Evolutionary conservation across 2,888 invertebrate genomes (phyloP).

Genomic region (Belgica antarctica): DNA sequence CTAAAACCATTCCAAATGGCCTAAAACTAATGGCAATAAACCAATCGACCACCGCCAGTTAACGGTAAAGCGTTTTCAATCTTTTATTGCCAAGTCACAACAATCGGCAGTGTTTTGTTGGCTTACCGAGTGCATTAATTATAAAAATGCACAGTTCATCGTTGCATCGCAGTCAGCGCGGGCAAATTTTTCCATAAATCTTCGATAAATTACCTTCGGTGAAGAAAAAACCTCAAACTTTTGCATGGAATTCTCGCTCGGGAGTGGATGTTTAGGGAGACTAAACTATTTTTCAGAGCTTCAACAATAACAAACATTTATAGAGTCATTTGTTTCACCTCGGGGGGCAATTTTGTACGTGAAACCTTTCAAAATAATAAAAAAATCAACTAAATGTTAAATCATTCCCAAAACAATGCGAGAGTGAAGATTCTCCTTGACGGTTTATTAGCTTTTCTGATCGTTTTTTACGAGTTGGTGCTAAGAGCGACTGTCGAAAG

Average conservation of each 20-base stretch:
- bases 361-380: conserved; percentile 16
- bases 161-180: neutral
- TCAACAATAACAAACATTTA: conserved; percentile 43
- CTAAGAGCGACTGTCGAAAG: conserved; percentile 28
- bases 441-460: conserved; percentile 26
- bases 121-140: conserved; percentile 9
- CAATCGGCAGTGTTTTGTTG: neutral
- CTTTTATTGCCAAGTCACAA: conserved; percentile 2
- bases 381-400: conserved; percentile 30
- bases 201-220: conserved; percentile 26
- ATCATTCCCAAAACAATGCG: neutral
- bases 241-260: neutral
- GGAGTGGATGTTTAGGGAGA: neutral
- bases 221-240: neutral
- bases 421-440: neutral
- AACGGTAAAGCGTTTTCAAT: neutral
- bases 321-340: conserved; percentile 45
- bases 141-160: conserved; percentile 19
- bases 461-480: conserved; percentile 30
- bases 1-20: too few species aligned
- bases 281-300: conserved; percentile 30
- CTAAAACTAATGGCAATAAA: too few species aligned
- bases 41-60: too few species aligned
- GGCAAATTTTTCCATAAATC: conserved; percentile 22
- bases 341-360: conserved; percentile 41